Evolutionary conservation across 1,140 invertebrate genomes (phyloP), one percentile per base, ranked within the genome.

Genomic region (Plodia interpunctella): DNA sequence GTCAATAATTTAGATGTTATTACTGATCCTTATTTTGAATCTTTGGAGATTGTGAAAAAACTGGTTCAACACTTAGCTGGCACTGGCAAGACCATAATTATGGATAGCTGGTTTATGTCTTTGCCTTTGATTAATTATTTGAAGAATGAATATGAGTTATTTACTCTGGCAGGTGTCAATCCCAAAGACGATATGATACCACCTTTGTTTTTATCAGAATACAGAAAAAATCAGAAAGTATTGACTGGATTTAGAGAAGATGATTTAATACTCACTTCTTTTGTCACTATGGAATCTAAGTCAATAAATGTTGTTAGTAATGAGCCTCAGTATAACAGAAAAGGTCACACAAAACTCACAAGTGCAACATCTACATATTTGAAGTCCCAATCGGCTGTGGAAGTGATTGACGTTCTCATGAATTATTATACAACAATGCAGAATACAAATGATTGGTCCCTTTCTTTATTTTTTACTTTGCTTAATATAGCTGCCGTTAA

Each of bases 401-500:
- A 90, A 88, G 74, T 86, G 20, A 51, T 90, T 54, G 87, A 91
- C 72, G 80, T 90, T 57, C 64, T 90, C 51, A 83, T 83, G 74
- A 68, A 87, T 69, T 88, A 87, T 70, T 91, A 91, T 59, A 90
- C 86, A 35, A 87, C 87, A 6, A 76, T 82, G 69, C 78, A 90
- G 51, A 75, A 87, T 52, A 87, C 87, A 53, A 83, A 87, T 65
- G 84, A 90, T 70, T 92, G 91, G 91, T 84, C 89, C 5, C 66
- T 91, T 8, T 86, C 88, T 9, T 64, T 92, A 49, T 92, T 92
- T 70, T 91, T 87, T 57, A 83, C 83, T 35, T 63, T 91, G 13
- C 63, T 92, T 10, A 90, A 92, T 68, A 86, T 92, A 66, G 88
- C 90, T n/a, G 77, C 89, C 9, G 75, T 91, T 0, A 91, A 91